Evolutionary conservation across 2,888 invertebrate genomes (phyloP).

Genomic region (Taenaris catops): DNA sequence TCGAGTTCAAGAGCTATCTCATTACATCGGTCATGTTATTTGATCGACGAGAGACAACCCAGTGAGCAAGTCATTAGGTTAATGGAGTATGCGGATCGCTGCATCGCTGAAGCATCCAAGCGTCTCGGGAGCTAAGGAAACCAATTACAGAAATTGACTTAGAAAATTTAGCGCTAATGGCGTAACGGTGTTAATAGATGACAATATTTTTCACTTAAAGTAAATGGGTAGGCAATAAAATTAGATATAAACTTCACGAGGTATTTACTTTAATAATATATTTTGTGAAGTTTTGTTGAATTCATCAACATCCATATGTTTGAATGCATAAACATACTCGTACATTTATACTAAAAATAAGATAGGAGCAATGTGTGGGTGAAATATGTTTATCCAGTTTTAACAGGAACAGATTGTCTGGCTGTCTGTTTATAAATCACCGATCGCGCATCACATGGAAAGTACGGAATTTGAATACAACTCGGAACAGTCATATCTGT

Average conservation of each 20-base stretch:
- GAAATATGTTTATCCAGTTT: too few species aligned
- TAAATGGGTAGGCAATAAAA: not conserved
- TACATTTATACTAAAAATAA: too few species aligned
- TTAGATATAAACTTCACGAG: not conserved
- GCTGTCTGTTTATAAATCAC: too few species aligned
- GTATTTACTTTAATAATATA: not conserved
- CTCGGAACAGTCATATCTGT: too few species aligned
- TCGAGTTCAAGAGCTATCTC: slow-evolving; percentile 19
- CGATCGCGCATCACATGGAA: too few species aligned
- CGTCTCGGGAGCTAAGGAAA: slow-evolving; percentile 31
- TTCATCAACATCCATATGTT: too few species aligned
- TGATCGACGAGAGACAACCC: slow-evolving; percentile 44
- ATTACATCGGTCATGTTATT: slow-evolving; percentile 27
- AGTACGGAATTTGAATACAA: too few species aligned
- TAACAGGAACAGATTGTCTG: too few species aligned
- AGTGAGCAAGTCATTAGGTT: slow-evolving; percentile 71
- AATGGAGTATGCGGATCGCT: slow-evolving; percentile 57
- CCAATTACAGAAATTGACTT: slow-evolving; percentile 30
- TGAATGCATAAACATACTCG: too few species aligned
- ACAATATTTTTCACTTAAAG: slow-evolving; percentile 18
- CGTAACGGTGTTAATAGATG: slow-evolving; percentile 22
- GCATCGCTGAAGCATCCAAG: slow-evolving; percentile 42
- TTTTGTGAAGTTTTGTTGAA: not conserved
- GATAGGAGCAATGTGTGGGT: too few species aligned
- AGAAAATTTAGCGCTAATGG: slow-evolving; percentile 26